Conservation (phyloP, 2,797 vertebrate genomes). For the Lagorchestes hirsutus region DNA sequence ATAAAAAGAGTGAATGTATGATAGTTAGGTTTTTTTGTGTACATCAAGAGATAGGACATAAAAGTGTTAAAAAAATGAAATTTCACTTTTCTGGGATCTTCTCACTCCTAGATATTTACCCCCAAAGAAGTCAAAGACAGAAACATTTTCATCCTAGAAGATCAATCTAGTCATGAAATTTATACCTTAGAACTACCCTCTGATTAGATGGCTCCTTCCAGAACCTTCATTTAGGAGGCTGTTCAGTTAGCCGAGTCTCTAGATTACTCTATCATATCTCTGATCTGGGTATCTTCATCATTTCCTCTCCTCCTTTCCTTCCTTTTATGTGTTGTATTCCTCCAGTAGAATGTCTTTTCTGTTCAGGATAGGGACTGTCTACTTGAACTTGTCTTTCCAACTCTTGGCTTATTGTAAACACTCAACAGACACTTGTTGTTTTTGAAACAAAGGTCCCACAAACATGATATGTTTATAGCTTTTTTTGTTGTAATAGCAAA, state of each 20-base stretch:
- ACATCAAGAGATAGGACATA: background rate
- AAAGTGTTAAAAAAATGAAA: slow-evolving; percentile 14
- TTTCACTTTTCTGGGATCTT: slow-evolving; percentile 18
- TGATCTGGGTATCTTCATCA: background rate
- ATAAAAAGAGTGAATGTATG: background rate
- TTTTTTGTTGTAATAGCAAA: background rate
- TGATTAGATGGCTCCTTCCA: background rate
- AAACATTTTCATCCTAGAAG: background rate
- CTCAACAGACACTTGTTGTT: background rate
- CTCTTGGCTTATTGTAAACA: background rate
- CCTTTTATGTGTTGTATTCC: background rate
- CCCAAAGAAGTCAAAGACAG: background rate
- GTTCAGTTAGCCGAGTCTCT: background rate
- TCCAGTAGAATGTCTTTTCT: background rate
- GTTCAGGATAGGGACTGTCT: background rate
- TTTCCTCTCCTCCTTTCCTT: background rate
- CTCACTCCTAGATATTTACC: background rate
- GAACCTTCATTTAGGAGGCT: background rate
- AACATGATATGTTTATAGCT: background rate
- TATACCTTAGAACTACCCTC: background rate
- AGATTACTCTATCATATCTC: background rate
- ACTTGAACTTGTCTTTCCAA: background rate
- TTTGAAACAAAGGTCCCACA: background rate
- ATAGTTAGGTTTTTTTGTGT: background rate
- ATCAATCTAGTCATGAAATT: background rate